Evolutionary conservation across 2,113 vertebrate species (phyloP).

Genomic region (Motacilla tschutschensis): DNA sequence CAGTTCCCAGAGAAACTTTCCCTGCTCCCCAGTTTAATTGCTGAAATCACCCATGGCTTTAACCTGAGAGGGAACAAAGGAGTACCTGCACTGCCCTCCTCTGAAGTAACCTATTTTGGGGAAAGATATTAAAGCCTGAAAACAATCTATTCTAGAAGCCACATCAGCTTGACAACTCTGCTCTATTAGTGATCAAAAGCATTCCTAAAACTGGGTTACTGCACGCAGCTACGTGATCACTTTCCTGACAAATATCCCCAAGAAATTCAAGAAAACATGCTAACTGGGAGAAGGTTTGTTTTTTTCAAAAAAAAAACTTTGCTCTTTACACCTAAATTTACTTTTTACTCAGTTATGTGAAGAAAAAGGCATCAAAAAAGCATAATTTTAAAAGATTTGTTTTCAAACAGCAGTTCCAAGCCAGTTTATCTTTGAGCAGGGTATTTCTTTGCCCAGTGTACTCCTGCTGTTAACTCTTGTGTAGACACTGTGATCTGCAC

Average conservation of each 20-base stretch:
- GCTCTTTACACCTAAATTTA: background rate
- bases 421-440: background rate
- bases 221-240: background rate
- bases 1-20: background rate
- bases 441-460: background rate
- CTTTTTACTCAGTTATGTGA: background rate
- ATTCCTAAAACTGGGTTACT: background rate
- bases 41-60: background rate
- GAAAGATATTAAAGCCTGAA: background rate
- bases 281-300: background rate
- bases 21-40: rapidly evolving
- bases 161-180: background rate
- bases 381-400: background rate
- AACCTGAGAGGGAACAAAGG: background rate
- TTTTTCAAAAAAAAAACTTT: background rate
- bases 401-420: background rate
- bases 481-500: background rate
- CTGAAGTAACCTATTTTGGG: background rate
- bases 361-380: background rate
- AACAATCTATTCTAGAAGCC: background rate
- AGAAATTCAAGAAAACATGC: background rate
- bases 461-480: background rate
- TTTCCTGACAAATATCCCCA: background rate
- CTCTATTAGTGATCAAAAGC: slow-evolving; percentile 20
- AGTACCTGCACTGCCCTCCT: background rate